Conservation (phyloP, 1,140 invertebrate species). For the Ridgeia piscesae region DNA sequence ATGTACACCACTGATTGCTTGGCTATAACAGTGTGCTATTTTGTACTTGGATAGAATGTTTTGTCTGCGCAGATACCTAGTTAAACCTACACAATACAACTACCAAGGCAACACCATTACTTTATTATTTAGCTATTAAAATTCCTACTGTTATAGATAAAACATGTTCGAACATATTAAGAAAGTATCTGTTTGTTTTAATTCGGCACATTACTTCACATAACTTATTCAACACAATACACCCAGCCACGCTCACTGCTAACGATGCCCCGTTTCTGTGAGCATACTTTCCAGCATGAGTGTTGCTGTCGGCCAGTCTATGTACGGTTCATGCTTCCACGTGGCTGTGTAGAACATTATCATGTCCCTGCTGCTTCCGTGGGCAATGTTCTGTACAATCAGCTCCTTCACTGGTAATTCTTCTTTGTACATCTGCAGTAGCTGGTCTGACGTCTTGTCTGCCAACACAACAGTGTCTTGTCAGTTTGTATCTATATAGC, state of each 20-base stretch:
- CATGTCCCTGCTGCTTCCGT: background rate
- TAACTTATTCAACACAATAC: background rate
- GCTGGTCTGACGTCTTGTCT: background rate
- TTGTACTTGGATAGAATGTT: background rate
- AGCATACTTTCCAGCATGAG: background rate
- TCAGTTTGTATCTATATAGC: background rate
- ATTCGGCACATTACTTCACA: background rate
- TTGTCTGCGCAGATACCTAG: background rate
- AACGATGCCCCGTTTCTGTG: background rate
- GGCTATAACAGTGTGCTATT: background rate
- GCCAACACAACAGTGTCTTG: background rate
- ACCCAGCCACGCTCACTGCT: background rate
- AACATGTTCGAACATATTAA: background rate
- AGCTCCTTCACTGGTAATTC: background rate
- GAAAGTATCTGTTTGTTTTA: background rate
- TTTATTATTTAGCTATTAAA: background rate
- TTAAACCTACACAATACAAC: no score
- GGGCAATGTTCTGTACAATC: background rate
- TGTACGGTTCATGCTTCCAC: background rate
- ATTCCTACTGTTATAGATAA: background rate
- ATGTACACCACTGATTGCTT: background rate
- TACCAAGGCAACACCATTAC: no score
- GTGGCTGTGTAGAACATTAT: background rate
- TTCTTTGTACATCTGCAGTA: background rate
- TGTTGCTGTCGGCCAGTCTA: background rate